Evolutionary conservation across 2,113 vertebrate genomes (phyloP), one percentile per base, ranked within the genome.

Genomic region (Nymphicus hollandicus): DNA sequence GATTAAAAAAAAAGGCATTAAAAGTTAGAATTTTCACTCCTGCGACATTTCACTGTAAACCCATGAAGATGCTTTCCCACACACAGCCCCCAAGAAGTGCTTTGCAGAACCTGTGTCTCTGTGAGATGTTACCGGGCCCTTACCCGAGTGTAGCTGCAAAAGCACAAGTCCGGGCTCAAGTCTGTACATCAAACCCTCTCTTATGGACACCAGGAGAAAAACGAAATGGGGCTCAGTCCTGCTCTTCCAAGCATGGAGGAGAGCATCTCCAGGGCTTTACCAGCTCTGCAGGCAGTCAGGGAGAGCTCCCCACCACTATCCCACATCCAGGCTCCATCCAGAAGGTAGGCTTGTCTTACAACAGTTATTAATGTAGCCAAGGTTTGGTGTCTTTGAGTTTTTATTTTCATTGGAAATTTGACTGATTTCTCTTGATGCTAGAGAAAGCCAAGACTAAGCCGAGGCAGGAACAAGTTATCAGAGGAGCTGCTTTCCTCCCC

Each of bases 231-330:
- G 19, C 49, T 83, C 50, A 70, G 43, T 35, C 20, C 14, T 37
- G 43, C 39, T 65, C 49, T 68, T 63, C 50, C 2, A 3, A 89
- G 25, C 0, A 0, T 3, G 20, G 19, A 88, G 43, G 22, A 66
- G 20, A 70, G 25, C 29, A 81, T 19, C 44, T 44, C 33, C 43
- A 79, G 22, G 17, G 24, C 27, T 35, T 39, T 11, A 1, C 50
- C 27, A 93, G 35, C 37, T 53, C 43, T 44, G 6, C 5, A 17
- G 29, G 55, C 5, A 39, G 55, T 14, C 18, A 70, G 13, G 31
- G 60, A 81, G 27, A 43, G n/a, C 24, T 74, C 55, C 17, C 11
- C 37, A 39, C 17, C 0, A 0, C 39, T 44, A 74, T 10, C 6
- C 3, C 13, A 53, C 9, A 6, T 70, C 37, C 49, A 25, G 14